Evolutionary conservation across 2,113 vertebrate genomes (phyloP).

Genomic region (Xiphophorus maculatus): DNA sequence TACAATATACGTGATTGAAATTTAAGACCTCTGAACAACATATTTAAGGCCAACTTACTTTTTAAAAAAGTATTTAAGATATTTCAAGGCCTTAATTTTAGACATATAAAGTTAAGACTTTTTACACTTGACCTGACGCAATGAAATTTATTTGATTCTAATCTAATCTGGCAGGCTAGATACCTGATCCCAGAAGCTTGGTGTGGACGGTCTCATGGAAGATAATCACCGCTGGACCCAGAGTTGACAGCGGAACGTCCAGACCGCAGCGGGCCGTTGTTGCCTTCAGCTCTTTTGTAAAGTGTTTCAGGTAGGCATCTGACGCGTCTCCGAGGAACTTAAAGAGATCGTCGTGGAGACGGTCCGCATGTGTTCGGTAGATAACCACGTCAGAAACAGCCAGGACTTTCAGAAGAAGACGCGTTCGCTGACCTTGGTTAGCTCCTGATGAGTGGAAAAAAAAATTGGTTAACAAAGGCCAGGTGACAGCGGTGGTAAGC

Average conservation of each 20-base stretch:
- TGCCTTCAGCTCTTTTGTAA: constrained; percentile 95
- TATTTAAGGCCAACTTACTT: too few species aligned
- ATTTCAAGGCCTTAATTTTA: too few species aligned
- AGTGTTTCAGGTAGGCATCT: constrained; percentile 97
- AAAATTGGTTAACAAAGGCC: background rate
- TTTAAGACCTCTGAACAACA: too few species aligned
- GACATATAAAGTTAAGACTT: too few species aligned
- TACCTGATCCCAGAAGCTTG: constrained; percentile 95
- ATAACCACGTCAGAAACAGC: constrained; percentile 96
- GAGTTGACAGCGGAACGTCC: constrained; percentile 94
- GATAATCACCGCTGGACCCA: constrained; percentile 96
- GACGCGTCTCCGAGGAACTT: constrained; percentile 98
- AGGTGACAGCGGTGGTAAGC: background rate
- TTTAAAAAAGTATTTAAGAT: too few species aligned
- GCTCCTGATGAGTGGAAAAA: constrained; percentile 74
- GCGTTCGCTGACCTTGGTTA: constrained; percentile 94
- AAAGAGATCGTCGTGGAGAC: constrained; percentile 97
- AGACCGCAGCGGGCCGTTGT: constrained; percentile 96
- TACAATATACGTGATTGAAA: too few species aligned
- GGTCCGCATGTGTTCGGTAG: constrained; percentile 96
- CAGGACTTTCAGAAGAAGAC: constrained; percentile 95
- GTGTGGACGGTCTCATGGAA: constrained; percentile 99
- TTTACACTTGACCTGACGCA: too few species aligned
- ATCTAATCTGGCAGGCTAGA: background rate
- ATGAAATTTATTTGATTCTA: background rate